These are phyloP conservation scores for Phalacrocorax pelagicus DNA, from an alignment of 2,113 vertebrate species.

Conservation along the genomic window DNA sequence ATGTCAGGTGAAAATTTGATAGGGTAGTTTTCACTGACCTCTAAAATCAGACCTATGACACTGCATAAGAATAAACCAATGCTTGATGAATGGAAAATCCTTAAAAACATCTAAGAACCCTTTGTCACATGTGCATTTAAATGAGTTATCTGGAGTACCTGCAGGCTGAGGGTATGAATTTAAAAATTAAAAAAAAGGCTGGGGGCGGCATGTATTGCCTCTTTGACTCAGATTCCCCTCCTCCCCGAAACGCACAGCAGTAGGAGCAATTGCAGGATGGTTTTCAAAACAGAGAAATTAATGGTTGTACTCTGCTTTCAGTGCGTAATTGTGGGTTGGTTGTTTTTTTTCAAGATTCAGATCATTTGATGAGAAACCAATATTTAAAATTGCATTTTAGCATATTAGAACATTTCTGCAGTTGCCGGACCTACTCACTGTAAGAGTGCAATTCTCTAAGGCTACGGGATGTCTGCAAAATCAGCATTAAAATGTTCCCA, in stretches of 20 bases:
- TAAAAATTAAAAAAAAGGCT: no score
- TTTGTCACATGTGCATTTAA: neutral
- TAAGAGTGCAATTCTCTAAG: neutral
- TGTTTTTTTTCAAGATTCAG: neutral
- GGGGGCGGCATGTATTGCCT: neutral
- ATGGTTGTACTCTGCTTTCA: neutral
- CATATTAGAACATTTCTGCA: neutral
- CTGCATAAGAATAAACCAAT: neutral
- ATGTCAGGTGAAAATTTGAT: neutral
- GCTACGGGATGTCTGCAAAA: neutral
- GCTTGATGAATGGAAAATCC: neutral
- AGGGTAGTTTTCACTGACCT: neutral
- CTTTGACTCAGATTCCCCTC: neutral
- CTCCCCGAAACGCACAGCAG: neutral
- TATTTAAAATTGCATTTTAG: neutral
- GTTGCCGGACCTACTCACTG: neutral
- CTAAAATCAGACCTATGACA: accelerated
- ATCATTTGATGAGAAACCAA: neutral
- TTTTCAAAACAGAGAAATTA: neutral
- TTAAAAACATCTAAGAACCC: neutral
- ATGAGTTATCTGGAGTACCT: neutral
- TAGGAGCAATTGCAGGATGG: neutral
- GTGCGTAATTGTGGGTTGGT: neutral
- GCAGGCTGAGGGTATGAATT: neutral
- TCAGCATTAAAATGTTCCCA: neutral